Base-by-base conservation (phyloP, 2,888 invertebrate genomes). In the Digitonthophagus gazella region DNA sequence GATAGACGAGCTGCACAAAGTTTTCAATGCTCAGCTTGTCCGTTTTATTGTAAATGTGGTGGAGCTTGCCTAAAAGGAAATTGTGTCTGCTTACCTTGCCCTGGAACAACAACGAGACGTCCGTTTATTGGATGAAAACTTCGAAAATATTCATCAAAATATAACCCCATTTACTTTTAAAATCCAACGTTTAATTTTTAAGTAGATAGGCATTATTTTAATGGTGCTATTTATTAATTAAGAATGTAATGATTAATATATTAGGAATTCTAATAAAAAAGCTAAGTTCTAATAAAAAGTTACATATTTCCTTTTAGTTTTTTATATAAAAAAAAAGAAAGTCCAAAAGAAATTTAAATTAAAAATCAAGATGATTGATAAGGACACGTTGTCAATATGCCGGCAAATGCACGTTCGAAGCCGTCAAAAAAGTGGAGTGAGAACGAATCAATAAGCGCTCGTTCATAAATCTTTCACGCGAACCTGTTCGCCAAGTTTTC, bases 1-100 rank as follows among this genome's bases (percentile, higher is more conserved):
- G 68, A 55, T 15, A 65, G 68, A 66, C 44, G 68, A 55, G 68
- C 68, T 55, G 61, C 65, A 15, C 61, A 61, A 61, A 69, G 68
- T 63, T 69, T 65, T 8, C 58, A 65, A 14, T 69, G 68, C 19
- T 69, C 68, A 5, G 65, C 68, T 3, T 69, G 68, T 15, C 66
- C 68, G 3, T 69, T 69, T 61, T 8, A n/a, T n/a, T 69, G 68
- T 11, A 15, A 57, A n/a, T 22, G 65, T 15, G 68, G 68, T 19
- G 68, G 68, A 15, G 68, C 66, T 3, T 69, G 68, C 19, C 1
- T 66, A 15, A 55, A 69, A 2, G 65, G 65, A 54, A 61, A 22
- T 15, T 69, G 68, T 55, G 66, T 66, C 19, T 69, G 68, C 14
- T 0, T 56, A 15, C 61, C 66, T n/a, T 54, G 58, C 54, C 44